Conservation (phyloP, 2,797 vertebrate genomes). For the Pseudochirops corinnae region DNA sequence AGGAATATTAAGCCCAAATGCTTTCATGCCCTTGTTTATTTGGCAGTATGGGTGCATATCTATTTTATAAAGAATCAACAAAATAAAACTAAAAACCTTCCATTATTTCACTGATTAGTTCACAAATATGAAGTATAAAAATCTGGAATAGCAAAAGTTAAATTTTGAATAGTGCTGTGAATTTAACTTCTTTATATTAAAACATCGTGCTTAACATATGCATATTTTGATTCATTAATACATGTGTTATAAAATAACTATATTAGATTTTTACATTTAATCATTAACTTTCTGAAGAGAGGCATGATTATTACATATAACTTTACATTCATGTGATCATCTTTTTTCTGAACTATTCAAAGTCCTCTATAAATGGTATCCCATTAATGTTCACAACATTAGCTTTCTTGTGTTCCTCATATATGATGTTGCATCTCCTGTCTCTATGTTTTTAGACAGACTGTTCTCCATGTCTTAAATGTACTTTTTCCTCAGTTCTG, state of each 20-base stretch:
- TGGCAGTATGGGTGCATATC: not conserved
- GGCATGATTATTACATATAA: constrained; percentile 31
- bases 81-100: not conserved
- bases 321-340: not conserved
- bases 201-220: constrained; percentile 12
- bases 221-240: constrained; percentile 21
- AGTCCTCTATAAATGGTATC: not conserved
- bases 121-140: constrained; percentile 47
- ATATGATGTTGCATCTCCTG: not conserved
- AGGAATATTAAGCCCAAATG: not conserved
- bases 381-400: constrained; percentile 10
- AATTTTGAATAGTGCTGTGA: constrained; percentile 21
- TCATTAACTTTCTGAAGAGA: constrained; percentile 19
- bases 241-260: not conserved
- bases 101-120: constrained; percentile 19
- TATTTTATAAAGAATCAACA: not conserved
- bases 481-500: not conserved
- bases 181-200: constrained; percentile 2
- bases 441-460: not conserved
- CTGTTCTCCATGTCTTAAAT: not conserved
- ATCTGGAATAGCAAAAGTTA: not conserved
- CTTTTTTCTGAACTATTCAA: constrained; percentile 14
- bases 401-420: not conserved
- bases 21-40: not conserved
- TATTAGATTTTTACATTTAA: constrained; percentile 40